phyloP scores from a whole-genome alignment of 2,888 invertebrate genomes.

The Brachylomia viminalis region DNA sequence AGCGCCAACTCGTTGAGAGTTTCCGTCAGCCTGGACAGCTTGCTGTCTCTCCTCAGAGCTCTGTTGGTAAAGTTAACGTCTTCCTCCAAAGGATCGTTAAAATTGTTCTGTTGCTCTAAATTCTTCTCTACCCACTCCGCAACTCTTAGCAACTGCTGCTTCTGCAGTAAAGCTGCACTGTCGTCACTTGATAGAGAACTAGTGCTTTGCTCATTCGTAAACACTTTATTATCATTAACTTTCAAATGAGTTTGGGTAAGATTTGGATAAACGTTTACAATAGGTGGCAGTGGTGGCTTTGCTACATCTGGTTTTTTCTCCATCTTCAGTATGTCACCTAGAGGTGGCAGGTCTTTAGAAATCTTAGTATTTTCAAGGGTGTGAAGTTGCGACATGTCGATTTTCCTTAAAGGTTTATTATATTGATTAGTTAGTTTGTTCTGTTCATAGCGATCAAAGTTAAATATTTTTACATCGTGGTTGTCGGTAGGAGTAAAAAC shows the following conservation, averaged over 20 bases:
- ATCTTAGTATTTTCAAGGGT: slow-evolving; percentile 87
- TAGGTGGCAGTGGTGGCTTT: slow-evolving; percentile 81
- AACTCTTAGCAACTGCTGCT: slow-evolving; percentile 92
- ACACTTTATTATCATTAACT: slow-evolving; percentile 86
- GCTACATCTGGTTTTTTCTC: slow-evolving; percentile 78
- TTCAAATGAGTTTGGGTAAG: slow-evolving; percentile 88
- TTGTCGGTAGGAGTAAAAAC: slow-evolving; percentile 76
- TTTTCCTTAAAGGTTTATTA: slow-evolving; percentile 83
- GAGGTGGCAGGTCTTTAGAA: slow-evolving; percentile 86
- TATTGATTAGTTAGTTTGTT: slow-evolving; percentile 82
- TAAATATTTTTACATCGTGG: slow-evolving; percentile 88
- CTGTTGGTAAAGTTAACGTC: slow-evolving; percentile 82
- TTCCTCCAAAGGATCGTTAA: slow-evolving; percentile 85
- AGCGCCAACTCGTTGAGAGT: slow-evolving; percentile 86
- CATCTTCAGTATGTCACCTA: slow-evolving; percentile 72
- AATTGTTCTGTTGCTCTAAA: slow-evolving; percentile 88
- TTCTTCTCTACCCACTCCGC: slow-evolving; percentile 95
- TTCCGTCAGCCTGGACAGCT: slow-evolving; percentile 83
- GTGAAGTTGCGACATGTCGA: slow-evolving; percentile 87
- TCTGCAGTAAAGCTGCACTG: slow-evolving; percentile 90
- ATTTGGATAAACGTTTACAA: slow-evolving; percentile 88
- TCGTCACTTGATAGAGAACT: slow-evolving; percentile 89
- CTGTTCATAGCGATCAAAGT: slow-evolving; percentile 89
- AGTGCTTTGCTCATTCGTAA: slow-evolving; percentile 88
- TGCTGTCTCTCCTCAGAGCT: slow-evolving; percentile 80